These are phyloP conservation scores for Montipora cactus DNA, from an alignment of 64 coral and sea anemone genomes.

Conservation along the genomic window DNA sequence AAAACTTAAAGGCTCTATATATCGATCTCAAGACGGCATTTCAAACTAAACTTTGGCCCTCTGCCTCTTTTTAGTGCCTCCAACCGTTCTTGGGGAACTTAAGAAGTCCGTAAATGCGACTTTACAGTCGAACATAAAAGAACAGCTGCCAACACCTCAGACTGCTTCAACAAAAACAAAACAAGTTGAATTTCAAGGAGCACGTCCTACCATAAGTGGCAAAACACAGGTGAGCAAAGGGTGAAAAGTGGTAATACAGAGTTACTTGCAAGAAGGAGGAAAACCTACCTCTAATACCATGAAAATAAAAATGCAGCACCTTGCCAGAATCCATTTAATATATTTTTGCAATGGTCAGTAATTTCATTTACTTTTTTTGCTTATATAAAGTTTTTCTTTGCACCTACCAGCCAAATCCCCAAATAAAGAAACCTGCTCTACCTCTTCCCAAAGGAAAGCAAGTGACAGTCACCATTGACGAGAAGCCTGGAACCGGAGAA, in stretches of 20 bases:
- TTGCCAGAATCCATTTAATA: too few species aligned
- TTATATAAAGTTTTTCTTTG: background rate
- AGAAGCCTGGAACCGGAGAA: constrained; percentile 1
- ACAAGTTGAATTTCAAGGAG: background rate
- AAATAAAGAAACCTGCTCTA: background rate
- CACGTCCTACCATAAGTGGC: background rate
- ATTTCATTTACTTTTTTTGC: background rate
- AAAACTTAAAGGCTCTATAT: too few species aligned
- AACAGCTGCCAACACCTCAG: background rate
- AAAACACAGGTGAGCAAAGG: constrained; percentile 15
- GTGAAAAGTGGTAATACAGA: background rate
- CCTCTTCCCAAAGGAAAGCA: background rate
- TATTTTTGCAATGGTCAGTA: too few species aligned
- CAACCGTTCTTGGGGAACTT: background rate
- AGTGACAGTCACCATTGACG: constrained; percentile 26
- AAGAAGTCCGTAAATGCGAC: background rate
- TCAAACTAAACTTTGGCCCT: background rate
- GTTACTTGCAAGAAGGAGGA: too few species aligned
- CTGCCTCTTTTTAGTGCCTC: background rate
- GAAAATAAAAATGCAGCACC: too few species aligned
- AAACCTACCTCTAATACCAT: too few species aligned
- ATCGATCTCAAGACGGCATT: too few species aligned
- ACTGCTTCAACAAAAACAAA: background rate
- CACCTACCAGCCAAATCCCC: background rate
- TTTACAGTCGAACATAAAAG: background rate